A percentile compares a stretch with the other conserved stretches of the same genome.
phyloP scores from a whole-genome alignment of 2,113 vertebrate genomes.

The Hypomesus transpacificus region DNA sequence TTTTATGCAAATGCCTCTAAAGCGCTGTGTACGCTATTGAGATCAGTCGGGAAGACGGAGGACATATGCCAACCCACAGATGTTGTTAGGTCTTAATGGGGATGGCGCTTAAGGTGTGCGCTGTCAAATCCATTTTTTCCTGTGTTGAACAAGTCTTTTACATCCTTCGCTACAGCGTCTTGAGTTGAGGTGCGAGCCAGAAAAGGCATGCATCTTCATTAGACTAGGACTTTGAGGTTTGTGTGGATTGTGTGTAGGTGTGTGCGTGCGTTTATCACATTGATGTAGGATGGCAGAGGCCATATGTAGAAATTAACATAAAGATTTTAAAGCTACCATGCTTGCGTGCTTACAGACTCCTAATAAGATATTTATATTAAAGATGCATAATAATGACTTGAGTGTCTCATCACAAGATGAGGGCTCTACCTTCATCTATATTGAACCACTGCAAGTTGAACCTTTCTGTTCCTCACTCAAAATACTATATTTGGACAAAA shows the following conservation, averaged over 20 bases:
- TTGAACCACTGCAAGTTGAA: constrained; percentile 1
- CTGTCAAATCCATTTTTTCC: constrained; percentile 38
- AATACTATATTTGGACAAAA: too few species aligned
- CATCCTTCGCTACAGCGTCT: constrained; percentile 11
- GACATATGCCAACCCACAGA: constrained; percentile 41
- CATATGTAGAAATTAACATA: constrained; percentile 34
- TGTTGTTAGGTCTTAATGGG: constrained; percentile 40
- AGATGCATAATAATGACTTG: constrained; percentile 33
- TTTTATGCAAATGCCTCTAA: constrained; percentile 53
- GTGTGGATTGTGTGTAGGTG: too few species aligned
- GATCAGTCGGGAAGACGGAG: constrained; percentile 41
- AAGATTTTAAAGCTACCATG: constrained; percentile 24
- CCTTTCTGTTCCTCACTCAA: background rate
- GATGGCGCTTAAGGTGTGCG: constrained; percentile 34
- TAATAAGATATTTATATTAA: constrained; percentile 44
- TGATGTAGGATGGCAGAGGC: background rate
- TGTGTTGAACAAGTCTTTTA: constrained; percentile 29
- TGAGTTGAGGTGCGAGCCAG: constrained; percentile 7
- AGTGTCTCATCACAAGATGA: constrained; percentile 1
- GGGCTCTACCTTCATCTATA: constrained; percentile 17
- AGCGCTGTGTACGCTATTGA: constrained; percentile 55
- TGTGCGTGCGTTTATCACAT: background rate
- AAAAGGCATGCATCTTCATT: constrained; percentile 21
- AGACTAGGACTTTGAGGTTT: background rate
- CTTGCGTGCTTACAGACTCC: constrained; percentile 20